Base-by-base conservation (phyloP, 2,113 vertebrate species). In the Pelvicachromis taeniatus region DNA sequence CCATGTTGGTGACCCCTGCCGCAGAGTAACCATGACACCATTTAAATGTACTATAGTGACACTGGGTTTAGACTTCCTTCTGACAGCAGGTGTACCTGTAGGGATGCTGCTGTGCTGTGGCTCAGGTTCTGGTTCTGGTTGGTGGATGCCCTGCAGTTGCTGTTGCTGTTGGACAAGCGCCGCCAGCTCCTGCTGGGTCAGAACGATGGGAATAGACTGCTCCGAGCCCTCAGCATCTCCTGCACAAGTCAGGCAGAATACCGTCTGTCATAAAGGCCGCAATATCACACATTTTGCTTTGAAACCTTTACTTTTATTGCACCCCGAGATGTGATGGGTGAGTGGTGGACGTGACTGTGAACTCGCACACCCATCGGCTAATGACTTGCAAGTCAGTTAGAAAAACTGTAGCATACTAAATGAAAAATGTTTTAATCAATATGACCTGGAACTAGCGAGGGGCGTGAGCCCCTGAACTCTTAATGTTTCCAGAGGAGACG, bases 111-210 rank as follows among this genome's bases (percentile, higher is more conserved):
- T 86, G 55, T 42, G 90, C 79, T 56, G 83, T 3, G 82, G 73
- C 16, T 61, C 86, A 21, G 80, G 21, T 45, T 73, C 78, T 31
- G 81, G 68, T 3, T 73, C 63, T 14, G 63, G 61, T 9, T 68
- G 63, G 17, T 84, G 65, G 33, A 55, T 93, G 45, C 95, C 95
- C 87, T 97, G 97, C 0, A 97, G 94, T 83, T 97, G 96, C 38
- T 97, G 97, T 63, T 97, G 96, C 91, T 97, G 97, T 61, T 97
- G 97, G 10, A 97, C 97, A 85, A 97, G 91, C 1, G 95, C 96
- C 0, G 97, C 97, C 84, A 97, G 91, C 26, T 97, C 97, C 88
- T 97, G 96, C 83, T 96, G 97, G 0, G 97, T 97, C 79, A 97
- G 91, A 50, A 97, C 95, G 0, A 97, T 97, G 26, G 97, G 96